Base-by-base conservation (phyloP, 2,888 invertebrate genomes). In the Periphyllus acericola region DNA sequence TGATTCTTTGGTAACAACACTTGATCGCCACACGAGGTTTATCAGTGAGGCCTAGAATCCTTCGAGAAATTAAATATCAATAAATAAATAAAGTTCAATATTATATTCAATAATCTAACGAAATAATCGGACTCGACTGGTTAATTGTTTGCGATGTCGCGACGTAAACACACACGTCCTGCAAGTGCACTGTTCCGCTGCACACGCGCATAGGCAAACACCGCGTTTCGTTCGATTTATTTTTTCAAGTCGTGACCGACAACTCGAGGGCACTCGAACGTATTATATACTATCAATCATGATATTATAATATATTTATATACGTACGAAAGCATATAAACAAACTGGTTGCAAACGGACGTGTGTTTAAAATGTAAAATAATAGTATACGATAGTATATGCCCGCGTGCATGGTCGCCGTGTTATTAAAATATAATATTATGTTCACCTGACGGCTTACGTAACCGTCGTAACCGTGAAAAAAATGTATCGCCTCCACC, bases 191-290 rank as follows among this genome's bases (percentile, higher is more conserved):
- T 6, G 25, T 60, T 21, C 60, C 60, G 6, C 60, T 21, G 60
- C 19, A 55, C 60, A 60, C 3, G 21, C 55, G 55, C 46, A 9
- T 46, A 21, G 25, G 25, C 0, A 25, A 60, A 60, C 21, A 60
- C 29, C 29, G 29, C 29, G 29, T 34, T 55, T 72, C 34, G 6
- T 11, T 21, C 32, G 25, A 21, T 25, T 60, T 55, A 52, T 78
- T 52, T 29, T 25, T 55, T 79, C 79, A 11, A 74, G 21, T 74
- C 74, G 83, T 83, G 83, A 83, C 55, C 21, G 55, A 83, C 52
- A 32, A 74, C 71, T 82, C 55, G 36, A 46, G 46, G 0, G 55
- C 25, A 79, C 19, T 11, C 3, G 6, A 46, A 46, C 32, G 21
- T 17, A 60, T 74, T 29, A 60, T 34, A 14, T 46, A 74, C 14